Base-by-base conservation (phyloP, 2,888 invertebrate species). In the Hirtodrosophila cameraria region DNA sequence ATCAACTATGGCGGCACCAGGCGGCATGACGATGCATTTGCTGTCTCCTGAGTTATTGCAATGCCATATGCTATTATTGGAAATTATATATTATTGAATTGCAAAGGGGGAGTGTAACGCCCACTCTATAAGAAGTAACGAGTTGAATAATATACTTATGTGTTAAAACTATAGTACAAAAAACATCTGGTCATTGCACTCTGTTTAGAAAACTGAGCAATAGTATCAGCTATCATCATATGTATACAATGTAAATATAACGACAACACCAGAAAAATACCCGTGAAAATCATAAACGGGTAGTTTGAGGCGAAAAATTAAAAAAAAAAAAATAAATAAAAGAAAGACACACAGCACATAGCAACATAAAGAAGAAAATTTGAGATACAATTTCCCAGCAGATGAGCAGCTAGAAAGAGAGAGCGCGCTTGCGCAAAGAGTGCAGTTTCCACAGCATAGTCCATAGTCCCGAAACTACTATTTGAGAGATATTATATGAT, bases 371-470 rank as follows among this genome's bases (percentile, higher is more conserved):
- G 41, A 31, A 48, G 38, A 60, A 53, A 33, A 60, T 52, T 48
- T 60, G 45, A 66, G 66, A 49, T 54, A 49, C 25, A 46, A 69
- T 59, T 72, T 68, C 66, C 48, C 68, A 58, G 46, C 54, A 38
- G 50, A 27, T 46, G 15, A 45, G 23, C 23, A 49, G 27, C 20
- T 18, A 5, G 33, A 18, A 33, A 35, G 12, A 27, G 30, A 12
- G 28, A 39, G 31, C 33, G 30, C 60, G 62, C 57, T 31, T 27
- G 62, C 68, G 74, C 61, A 52, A 30, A 69, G 58, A 67, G 65
- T 25, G 33, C 48, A 36, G 25, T 16, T 11, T 12, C 43, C 4
- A 28, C 8, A 42, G 3, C 12, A 16, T 3, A 48, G 25, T n/a
- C n/a, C n/a, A n/a, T n/a, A n/a, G n/a, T n/a, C n/a, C n/a, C n/a